Percentiles rank a stretch among this genome's conserved stretches.
Conservation (phyloP, 2,113 vertebrate genomes). For the Muscicapa adusta region DNA sequence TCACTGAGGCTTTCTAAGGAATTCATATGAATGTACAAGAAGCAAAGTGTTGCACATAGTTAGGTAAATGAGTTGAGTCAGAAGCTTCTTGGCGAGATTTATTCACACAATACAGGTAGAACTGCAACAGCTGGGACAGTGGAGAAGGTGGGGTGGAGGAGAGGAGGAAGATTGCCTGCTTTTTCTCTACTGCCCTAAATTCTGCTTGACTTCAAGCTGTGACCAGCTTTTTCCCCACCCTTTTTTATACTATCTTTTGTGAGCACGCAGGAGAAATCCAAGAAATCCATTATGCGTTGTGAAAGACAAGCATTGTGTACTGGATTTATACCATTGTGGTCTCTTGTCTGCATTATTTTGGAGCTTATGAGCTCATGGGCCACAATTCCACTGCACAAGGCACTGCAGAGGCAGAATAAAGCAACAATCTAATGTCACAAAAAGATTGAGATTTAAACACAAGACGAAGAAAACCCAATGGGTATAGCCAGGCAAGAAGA, state of each 20-base stretch:
- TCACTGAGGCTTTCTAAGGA: not conserved
- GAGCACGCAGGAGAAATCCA: not conserved
- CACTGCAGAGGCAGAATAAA: not conserved
- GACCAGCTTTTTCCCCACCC: not conserved
- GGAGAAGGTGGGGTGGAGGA: not conserved
- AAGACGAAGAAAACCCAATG: not conserved
- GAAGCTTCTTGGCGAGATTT: not conserved
- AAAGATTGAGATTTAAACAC: not conserved
- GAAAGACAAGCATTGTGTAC: not conserved
- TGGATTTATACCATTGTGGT: not conserved
- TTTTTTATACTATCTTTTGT: not conserved
- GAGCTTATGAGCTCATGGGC: not conserved
- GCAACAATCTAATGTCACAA: not conserved
- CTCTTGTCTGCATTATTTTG: not conserved
- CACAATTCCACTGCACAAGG: not conserved
- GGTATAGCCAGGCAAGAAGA: not conserved
- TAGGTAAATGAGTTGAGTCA: not conserved
- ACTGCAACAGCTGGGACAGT: not conserved
- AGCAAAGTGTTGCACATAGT: not conserved
- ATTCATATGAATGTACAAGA: not conserved
- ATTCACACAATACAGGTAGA: not conserved
- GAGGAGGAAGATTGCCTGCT: not conserved
- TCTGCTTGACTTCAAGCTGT: not conserved
- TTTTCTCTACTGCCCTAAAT: not conserved
- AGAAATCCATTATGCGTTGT: not conserved